Base-by-base conservation (phyloP, 2,888 invertebrate genomes). In the Callimorpha dominula region DNA sequence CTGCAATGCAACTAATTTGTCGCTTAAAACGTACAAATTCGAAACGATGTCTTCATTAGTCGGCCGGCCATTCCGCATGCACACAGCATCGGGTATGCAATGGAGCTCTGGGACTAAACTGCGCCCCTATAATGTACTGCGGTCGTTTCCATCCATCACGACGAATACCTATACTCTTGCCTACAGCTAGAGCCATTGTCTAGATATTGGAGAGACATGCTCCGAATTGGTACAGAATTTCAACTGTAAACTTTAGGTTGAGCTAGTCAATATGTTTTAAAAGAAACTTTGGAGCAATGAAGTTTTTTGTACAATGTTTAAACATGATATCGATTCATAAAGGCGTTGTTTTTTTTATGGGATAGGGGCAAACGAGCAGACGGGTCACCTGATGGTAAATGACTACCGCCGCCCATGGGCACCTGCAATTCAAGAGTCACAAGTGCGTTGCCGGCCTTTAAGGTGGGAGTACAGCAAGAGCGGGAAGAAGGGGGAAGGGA, bases 1-100 rank as follows among this genome's bases (percentile, higher is more conserved):
- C 64, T 74, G 71, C 64, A 43, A 43, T 63, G 71, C 81, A 31
- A 60, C 31, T 77, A 80, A 84, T 85, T 82, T 81, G 76, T 85
- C 78, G 62, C 69, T 71, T 65, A 65, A 76, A 81, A 75, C 70
- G 72, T 75, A 81, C 86, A 84, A 83, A 84, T 84, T 85, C 81
- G 69, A 54, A 70, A 76, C 78, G 78, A 81, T 84, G 81, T 87
- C 82, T 85, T 87, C 85, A 88, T 87, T 86, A 83, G 84, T 87
- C 85, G 80, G 73, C 78, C 81, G 86, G 86, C 87, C 88, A 89
- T 92, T 92, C 85, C 82, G 89, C 86, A 92, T 91, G 91, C 68
- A 68, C 64, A 74, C 90, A 83, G 88, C 89, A 89, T 87, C 81
- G 86, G 80, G 88, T 81, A 86, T 90, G 89, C 91, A 89, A 90